These are phyloP conservation scores for Busseola fusca DNA, from an alignment of 2,888 invertebrate genomes.

Conservation along the genomic window DNA sequence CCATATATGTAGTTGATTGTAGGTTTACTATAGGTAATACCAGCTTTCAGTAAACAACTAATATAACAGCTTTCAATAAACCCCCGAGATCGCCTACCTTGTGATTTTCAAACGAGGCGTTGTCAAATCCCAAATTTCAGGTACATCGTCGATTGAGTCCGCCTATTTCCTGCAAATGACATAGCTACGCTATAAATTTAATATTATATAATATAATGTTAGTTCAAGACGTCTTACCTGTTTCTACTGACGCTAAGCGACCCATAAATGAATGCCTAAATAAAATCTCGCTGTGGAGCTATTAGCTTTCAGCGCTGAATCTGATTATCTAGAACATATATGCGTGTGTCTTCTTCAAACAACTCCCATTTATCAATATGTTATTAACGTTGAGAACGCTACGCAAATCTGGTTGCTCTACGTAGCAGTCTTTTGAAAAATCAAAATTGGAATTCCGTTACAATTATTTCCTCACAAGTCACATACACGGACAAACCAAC, in stretches of 20 bases:
- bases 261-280: background rate
- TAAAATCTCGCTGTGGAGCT: background rate
- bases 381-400: background rate
- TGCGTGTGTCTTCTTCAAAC: background rate
- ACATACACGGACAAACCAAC: background rate
- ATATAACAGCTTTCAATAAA: constrained; percentile 4
- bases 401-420: background rate
- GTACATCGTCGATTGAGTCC: background rate
- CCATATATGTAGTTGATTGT: too few species aligned
- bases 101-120: constrained; percentile 1
- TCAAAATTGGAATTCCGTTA: background rate
- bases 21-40: background rate
- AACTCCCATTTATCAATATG: background rate
- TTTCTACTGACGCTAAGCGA: background rate
- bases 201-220: background rate
- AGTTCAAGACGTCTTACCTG: background rate
- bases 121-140: background rate
- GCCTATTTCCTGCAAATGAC: background rate
- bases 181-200: background rate
- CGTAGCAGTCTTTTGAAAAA: background rate
- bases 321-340: background rate
- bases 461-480: background rate
- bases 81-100: background rate
- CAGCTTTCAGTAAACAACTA: background rate
- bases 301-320: background rate